Conservation (phyloP, 2,113 vertebrate species). For the Lophotis ruficrista region DNA sequence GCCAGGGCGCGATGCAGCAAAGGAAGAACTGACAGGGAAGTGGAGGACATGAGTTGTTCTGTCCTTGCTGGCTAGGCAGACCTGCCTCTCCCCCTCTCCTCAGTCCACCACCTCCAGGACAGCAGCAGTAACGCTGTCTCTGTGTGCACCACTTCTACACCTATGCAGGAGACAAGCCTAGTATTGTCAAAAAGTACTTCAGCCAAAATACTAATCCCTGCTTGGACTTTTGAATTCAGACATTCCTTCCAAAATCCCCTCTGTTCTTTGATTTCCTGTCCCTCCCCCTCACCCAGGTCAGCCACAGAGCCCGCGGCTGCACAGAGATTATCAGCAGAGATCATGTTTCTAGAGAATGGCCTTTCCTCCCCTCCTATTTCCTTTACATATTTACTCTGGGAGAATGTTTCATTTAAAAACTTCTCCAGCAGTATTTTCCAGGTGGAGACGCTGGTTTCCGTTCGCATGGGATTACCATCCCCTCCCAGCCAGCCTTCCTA, state of each 20-base stretch:
- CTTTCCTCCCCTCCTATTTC: constrained; percentile 42
- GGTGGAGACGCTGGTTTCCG: background rate
- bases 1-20: background rate
- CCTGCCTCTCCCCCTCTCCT: background rate
- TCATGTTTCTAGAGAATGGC: background rate
- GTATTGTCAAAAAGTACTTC: background rate
- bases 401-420: background rate
- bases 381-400: background rate
- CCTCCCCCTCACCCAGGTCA: background rate
- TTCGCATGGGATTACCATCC: background rate
- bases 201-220: background rate
- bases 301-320: background rate
- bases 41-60: background rate
- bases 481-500: background rate
- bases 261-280: background rate
- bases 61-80: background rate
- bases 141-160: background rate
- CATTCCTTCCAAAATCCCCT: background rate
- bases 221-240: background rate
- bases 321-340: constrained; percentile 32
- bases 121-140: background rate
- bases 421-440: constrained; percentile 8
- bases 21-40: background rate
- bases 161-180: background rate
- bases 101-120: background rate